phyloP scores from a whole-genome alignment of 1,140 invertebrate genomes.

The Samia ricini region DNA sequence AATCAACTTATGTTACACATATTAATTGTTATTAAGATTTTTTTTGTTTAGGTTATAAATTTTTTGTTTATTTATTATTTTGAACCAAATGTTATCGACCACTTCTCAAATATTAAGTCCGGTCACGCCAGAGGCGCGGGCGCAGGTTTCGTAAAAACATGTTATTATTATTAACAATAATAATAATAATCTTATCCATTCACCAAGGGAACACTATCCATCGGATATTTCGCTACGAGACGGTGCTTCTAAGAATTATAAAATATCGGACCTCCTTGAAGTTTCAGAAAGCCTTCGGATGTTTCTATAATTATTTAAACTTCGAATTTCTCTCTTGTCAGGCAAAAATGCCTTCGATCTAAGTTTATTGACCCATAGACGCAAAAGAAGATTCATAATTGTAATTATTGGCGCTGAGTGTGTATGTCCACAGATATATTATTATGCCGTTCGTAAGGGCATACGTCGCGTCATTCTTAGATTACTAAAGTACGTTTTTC shows the following conservation, averaged over 20 bases:
- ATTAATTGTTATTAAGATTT: neutral
- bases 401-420: neutral
- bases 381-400: neutral
- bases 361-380: neutral
- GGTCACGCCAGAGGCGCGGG: slow-evolving; percentile 42
- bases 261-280: slow-evolving; percentile 12
- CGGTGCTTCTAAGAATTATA: slow-evolving; percentile 15
- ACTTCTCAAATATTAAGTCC: slow-evolving; percentile 26
- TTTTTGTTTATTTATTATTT: neutral
- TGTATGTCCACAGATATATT: neutral
- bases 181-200: slow-evolving; percentile 57
- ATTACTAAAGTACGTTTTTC: slow-evolving; percentile 70
- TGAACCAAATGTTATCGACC: slow-evolving; percentile 29
- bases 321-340: neutral
- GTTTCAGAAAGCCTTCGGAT: neutral
- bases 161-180: slow-evolving; percentile 62
- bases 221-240: slow-evolving; percentile 27
- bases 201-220: slow-evolving; percentile 16
- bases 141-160: slow-evolving; percentile 48
- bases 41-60: neutral
- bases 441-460: neutral
- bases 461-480: slow-evolving; percentile 47
- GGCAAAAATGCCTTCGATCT: neutral
- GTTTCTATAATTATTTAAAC: neutral
- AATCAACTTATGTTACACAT: no score